These are phyloP conservation scores for Parapristionchus giblindavisi DNA, from an alignment of 2,888 invertebrate genomes.

Conservation along the genomic window DNA sequence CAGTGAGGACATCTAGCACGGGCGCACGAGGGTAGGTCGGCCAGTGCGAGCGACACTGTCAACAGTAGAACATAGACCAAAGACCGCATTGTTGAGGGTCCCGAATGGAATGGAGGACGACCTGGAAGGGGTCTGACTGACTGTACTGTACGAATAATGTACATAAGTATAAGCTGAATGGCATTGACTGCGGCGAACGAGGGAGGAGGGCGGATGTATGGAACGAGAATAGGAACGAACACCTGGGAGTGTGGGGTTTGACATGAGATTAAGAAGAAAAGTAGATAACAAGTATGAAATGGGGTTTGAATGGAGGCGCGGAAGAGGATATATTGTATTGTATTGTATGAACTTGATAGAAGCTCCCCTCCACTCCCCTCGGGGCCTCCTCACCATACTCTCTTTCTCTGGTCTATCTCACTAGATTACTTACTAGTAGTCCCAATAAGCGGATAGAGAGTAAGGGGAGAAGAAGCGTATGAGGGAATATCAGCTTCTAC, in stretches of 20 bases:
- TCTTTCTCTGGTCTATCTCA: too few species aligned
- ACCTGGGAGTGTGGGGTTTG: not conserved
- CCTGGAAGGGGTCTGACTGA: too few species aligned
- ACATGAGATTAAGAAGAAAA: too few species aligned
- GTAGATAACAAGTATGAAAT: too few species aligned
- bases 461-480: not conserved
- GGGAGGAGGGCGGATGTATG: slow-evolving; percentile 7
- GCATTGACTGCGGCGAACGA: slow-evolving; percentile 6
- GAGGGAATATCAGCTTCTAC: not conserved
- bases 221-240: slow-evolving; percentile 1
- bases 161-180: not conserved
- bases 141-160: not conserved
- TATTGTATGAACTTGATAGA: too few species aligned
- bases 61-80: slow-evolving; percentile 39
- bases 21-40: slow-evolving; percentile 64
- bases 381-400: too few species aligned
- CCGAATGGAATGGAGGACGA: slow-evolving; percentile 15
- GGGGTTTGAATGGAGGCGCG: too few species aligned
- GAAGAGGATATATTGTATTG: too few species aligned
- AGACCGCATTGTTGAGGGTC: slow-evolving; percentile 21
- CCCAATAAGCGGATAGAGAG: too few species aligned
- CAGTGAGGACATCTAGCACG: slow-evolving; percentile 66
- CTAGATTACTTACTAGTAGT: too few species aligned
- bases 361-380: too few species aligned
- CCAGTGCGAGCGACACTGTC: slow-evolving; percentile 40